phyloP scores from a whole-genome alignment of 2,113 vertebrate genomes.

The Gambusia holbrooki region DNA sequence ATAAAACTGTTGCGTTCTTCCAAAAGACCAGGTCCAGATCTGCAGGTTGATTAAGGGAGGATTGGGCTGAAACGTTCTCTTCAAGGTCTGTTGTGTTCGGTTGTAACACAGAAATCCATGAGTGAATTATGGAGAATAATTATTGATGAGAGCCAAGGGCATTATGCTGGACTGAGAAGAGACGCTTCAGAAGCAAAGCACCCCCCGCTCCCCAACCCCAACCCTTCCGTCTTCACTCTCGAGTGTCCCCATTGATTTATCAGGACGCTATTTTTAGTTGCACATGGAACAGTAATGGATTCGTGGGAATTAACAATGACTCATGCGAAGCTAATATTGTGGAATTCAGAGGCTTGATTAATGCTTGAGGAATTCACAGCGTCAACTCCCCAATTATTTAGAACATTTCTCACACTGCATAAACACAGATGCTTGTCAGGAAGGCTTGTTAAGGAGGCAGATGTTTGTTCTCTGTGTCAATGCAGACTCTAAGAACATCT shows the following conservation, averaged over 20 bases:
- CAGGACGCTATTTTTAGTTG: conserved; percentile 73
- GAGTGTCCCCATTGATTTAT: conserved; percentile 72
- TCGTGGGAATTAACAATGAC: conserved; percentile 72
- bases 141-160: conserved; percentile 63
- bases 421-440: conserved; percentile 57
- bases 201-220: conserved; percentile 28
- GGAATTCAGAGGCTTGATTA: conserved; percentile 70
- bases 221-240: conserved; percentile 49
- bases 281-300: conserved; percentile 67
- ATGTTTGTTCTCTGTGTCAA: conserved; percentile 28
- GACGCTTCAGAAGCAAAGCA: conserved; percentile 53
- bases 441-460: conserved; percentile 44
- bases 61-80: conserved; percentile 16
- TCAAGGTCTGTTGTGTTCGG: conserved; percentile 38
- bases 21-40: conserved; percentile 22
- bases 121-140: conserved; percentile 67
- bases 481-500: conserved; percentile 30
- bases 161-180: conserved; percentile 40
- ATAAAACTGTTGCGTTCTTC: conserved; percentile 12
- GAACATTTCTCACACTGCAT: conserved; percentile 64
- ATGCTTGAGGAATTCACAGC: conserved; percentile 51
- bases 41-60: conserved; percentile 28
- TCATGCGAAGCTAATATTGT: conserved; percentile 68
- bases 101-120: conserved; percentile 41
- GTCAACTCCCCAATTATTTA: conserved; percentile 61